A percentile compares a stretch with the other conserved stretches of the same genome.
phyloP scores from a whole-genome alignment of 2,888 invertebrate genomes.

The Acronicta leporina region DNA sequence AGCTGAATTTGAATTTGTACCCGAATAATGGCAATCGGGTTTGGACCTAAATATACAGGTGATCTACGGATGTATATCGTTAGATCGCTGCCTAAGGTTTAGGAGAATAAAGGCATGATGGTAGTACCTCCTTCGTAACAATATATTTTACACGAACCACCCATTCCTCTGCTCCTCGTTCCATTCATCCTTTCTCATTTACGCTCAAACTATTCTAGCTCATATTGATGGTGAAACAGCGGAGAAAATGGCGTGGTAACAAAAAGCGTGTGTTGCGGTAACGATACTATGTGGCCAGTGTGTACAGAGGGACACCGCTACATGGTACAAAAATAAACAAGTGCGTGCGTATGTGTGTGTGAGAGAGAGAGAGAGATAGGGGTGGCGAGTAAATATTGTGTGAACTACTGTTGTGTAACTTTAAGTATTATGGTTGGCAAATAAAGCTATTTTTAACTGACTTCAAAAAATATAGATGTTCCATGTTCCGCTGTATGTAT shows the following conservation, averaged over 20 bases:
- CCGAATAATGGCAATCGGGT: too few species aligned
- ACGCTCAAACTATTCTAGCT: background rate
- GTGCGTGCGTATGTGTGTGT: slow-evolving; percentile 17
- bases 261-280: slow-evolving; percentile 27
- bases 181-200: background rate
- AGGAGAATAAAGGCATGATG: too few species aligned
- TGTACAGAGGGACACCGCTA: slow-evolving; percentile 10
- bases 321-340: slow-evolving; percentile 50
- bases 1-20: too few species aligned
- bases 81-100: too few species aligned
- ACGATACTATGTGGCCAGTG: slow-evolving; percentile 12
- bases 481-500: too few species aligned
- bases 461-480: too few species aligned
- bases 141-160: too few species aligned
- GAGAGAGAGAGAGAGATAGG: slow-evolving; percentile 38
- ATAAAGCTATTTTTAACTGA: background rate
- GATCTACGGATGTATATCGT: too few species aligned
- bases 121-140: too few species aligned
- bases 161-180: too few species aligned
- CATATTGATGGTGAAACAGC: background rate
- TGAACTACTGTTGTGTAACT: slow-evolving; percentile 15
- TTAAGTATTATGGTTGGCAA: slow-evolving; percentile 12
- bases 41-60: too few species aligned
- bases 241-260: slow-evolving; percentile 4
- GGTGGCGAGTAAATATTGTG: slow-evolving; percentile 28